Evolutionary conservation across 2,797 vertebrate species (phyloP).

Genomic region (Echiichthys vipera): DNA sequence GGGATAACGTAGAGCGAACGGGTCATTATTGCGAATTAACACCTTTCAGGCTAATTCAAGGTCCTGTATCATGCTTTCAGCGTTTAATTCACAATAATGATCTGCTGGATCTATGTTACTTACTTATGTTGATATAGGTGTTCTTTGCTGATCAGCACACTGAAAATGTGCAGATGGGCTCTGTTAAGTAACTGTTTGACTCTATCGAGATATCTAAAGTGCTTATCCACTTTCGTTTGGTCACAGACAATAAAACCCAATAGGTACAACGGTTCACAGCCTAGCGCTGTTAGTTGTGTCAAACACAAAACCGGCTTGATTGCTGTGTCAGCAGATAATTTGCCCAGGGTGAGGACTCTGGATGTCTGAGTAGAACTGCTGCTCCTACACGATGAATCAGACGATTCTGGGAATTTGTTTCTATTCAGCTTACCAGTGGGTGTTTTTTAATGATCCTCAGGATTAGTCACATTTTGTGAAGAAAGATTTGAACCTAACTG

Average conservation of each 20-base stretch:
- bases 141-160: slow-evolving; percentile 4
- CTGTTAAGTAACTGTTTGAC: neutral
- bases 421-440: neutral
- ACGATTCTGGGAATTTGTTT: neutral
- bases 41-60: no score
- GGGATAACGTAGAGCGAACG: no score
- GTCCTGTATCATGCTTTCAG: no score
- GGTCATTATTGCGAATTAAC: no score
- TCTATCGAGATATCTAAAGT: neutral
- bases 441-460: neutral
- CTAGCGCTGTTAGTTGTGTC: neutral
- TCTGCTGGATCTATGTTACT: no score
- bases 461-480: neutral
- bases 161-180: neutral
- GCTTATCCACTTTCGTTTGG: neutral
- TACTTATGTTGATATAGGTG: no score
- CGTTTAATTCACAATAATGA: no score
- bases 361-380: neutral
- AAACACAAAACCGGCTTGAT: neutral
- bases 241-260: neutral
- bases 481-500: neutral
- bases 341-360: neutral
- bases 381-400: neutral
- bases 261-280: neutral
- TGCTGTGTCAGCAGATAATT: neutral